These are phyloP conservation scores for Varanus komodoensis DNA, from an alignment of 2,113 vertebrate species.

Conservation along the genomic window DNA sequence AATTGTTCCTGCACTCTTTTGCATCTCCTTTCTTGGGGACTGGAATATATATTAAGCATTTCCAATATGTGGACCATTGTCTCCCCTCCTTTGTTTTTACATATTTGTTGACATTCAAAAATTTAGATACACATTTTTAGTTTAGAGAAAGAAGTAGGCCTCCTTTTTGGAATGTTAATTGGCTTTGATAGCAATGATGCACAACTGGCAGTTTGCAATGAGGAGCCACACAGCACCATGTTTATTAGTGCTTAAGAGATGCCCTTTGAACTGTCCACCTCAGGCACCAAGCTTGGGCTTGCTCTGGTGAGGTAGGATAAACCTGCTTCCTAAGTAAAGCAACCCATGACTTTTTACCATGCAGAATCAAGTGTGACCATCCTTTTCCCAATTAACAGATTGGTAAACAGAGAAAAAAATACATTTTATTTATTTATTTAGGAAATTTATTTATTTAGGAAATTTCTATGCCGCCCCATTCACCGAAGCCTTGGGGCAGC, in stretches of 20 bases:
- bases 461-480: too few relatives aligned
- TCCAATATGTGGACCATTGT: too few relatives aligned
- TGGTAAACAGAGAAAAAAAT: neutral
- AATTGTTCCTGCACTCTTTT: too few relatives aligned
- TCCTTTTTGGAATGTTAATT: neutral
- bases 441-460: too few relatives aligned
- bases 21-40: too few relatives aligned
- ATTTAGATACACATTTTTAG: neutral
- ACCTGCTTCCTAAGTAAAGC: neutral
- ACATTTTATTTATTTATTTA: too few relatives aligned
- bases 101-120: too few relatives aligned
- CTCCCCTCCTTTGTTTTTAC: too few relatives aligned
- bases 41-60: too few relatives aligned
- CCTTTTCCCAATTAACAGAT: neutral
- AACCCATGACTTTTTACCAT: neutral
- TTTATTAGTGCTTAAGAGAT: neutral
- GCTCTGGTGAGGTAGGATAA: neutral
- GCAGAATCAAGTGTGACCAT: neutral
- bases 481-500: too few relatives aligned
- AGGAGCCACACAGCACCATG: neutral
- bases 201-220: neutral
- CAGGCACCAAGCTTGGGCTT: neutral
- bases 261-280: neutral
- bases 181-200: neutral
- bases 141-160: neutral